Conservation (phyloP, 2,113 vertebrate genomes). For the Daphoenositta chrysoptera region DNA sequence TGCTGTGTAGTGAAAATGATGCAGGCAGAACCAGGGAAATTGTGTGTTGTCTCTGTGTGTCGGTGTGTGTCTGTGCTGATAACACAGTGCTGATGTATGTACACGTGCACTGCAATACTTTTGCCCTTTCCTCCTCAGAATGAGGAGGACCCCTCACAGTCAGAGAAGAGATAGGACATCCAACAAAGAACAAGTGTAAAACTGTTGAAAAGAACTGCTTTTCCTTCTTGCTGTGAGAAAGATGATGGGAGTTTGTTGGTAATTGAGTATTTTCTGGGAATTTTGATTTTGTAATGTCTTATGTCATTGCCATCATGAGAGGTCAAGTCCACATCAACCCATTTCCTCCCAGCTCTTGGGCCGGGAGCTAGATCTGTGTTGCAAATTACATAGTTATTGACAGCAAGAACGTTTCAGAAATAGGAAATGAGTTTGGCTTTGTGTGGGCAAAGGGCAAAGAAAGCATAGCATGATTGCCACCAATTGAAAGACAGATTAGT, state of each 20-base stretch:
- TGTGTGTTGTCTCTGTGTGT: not conserved
- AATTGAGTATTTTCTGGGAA: not conserved
- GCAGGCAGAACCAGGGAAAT: rapidly evolving
- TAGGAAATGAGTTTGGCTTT: not conserved
- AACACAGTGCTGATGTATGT: not conserved
- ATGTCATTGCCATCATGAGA: not conserved
- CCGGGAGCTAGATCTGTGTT: not conserved
- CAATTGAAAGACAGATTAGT: not conserved
- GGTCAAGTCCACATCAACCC: not conserved
- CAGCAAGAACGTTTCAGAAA: not conserved
- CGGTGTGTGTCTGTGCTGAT: not conserved
- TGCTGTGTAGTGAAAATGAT: not conserved
- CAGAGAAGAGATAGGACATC: not conserved
- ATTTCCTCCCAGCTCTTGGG: not conserved
- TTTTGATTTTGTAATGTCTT: not conserved
- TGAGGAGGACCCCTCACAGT: not conserved
- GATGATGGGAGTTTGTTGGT: not conserved
- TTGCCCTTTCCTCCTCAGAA: not conserved
- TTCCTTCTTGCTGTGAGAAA: not conserved
- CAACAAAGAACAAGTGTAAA: not conserved
- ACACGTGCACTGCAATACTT: not conserved
- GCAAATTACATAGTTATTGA: not conserved
- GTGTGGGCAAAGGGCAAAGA: not conserved
- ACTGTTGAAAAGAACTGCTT: not conserved
- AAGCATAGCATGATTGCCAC: not conserved